These are phyloP conservation scores for Alauda arvensis DNA, from an alignment of 2,797 vertebrate species.

Conservation along the genomic window DNA sequence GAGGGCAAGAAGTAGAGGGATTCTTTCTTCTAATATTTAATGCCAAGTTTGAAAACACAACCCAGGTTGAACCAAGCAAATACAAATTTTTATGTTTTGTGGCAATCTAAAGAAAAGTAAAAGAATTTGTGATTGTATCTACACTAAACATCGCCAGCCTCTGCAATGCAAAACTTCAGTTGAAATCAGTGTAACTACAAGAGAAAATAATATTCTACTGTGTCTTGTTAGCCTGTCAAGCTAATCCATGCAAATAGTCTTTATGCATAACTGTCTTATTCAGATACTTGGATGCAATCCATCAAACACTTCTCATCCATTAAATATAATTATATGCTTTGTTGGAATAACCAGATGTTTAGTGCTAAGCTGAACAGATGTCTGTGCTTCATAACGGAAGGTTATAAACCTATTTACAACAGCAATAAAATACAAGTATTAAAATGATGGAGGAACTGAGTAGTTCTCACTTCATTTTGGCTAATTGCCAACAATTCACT, in stretches of 20 bases:
- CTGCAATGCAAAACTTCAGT: neutral
- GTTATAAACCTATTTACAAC: conserved; percentile 70
- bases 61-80: neutral
- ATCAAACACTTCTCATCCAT: conserved; percentile 70
- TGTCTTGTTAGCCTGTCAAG: conserved; percentile 47
- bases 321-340: conserved; percentile 74
- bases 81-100: neutral
- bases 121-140: neutral
- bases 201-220: conserved; percentile 18
- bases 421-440: conserved; percentile 56
- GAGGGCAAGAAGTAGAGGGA: neutral
- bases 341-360: conserved; percentile 75
- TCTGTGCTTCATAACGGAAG: conserved; percentile 62
- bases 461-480: conserved; percentile 33
- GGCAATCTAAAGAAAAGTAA: neutral
- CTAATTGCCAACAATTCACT: neutral
- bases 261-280: conserved; percentile 61
- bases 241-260: conserved; percentile 49
- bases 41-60: neutral
- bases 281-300: conserved; percentile 63
- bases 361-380: conserved; percentile 69
- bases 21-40: neutral
- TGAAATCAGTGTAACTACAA: neutral
- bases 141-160: neutral
- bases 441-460: conserved; percentile 55